Evolutionary conservation across 1,140 invertebrate species (phyloP), one percentile per base, ranked within the genome.

Genomic region (Aphidius ervi): DNA sequence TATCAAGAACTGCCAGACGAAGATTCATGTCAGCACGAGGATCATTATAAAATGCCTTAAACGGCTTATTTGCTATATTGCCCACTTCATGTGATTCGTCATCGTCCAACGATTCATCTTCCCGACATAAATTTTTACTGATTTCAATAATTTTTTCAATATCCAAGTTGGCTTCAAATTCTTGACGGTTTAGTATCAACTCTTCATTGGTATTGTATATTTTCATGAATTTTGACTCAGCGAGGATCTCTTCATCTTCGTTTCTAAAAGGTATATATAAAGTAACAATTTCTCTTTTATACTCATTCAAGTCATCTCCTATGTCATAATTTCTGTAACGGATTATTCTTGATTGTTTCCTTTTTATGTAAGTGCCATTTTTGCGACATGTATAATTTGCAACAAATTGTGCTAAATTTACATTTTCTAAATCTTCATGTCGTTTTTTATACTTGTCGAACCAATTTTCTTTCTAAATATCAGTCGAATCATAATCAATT

Each of bases 361-460:
- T 4, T 50, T 20, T 37, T 5, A 9, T 5, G 48, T 8, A 20
- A 31, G 23, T 37, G 20, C 20, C 23, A 5, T 5, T n/a, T 20
- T 4, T 6, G 9, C 6, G 23, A 50, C 7, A 8, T 50, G 48
- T 37, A 47, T 37, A 50, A 50, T 50, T 20, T 5, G 23, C 48
- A 7, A 50, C 48, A 37, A 50, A 50, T 50, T 50, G 48, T 50
- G 48, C 48, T n/a, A n/a, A n/a, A n/a, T n/a, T n/a, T n/a, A n/a
- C n/a, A n/a, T n/a, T n/a, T n/a, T n/a, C n/a, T n/a, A n/a, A n/a
- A n/a, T n/a, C n/a, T n/a, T n/a, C n/a, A n/a, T n/a, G n/a, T n/a
- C n/a, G n/a, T n/a, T n/a, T n/a, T n/a, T n/a, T n/a, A n/a, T n/a
- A n/a, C n/a, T n/a, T n/a, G n/a, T n/a, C n/a, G n/a, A n/a, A n/a